A percentile compares a stretch with the other conserved stretches of the same genome.
Conservation (phyloP, 2,888 invertebrate genomes). For the Stenurella melanura region DNA sequence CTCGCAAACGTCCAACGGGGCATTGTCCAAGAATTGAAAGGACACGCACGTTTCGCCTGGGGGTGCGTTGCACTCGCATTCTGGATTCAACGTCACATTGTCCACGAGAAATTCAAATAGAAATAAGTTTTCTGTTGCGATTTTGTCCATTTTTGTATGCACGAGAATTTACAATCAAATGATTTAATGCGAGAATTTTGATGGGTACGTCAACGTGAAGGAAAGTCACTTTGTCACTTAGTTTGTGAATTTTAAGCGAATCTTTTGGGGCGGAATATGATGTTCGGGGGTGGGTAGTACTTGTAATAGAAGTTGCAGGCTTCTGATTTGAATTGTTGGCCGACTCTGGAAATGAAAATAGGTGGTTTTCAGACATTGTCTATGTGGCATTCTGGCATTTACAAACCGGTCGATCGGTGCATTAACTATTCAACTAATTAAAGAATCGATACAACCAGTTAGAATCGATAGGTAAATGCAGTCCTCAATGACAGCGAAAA, state of each 20-base stretch:
- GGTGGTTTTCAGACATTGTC: no score
- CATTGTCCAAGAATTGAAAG: constrained; percentile 77
- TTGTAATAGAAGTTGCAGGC: constrained; percentile 77
- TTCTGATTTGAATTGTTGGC: constrained; percentile 75
- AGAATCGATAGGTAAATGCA: no score
- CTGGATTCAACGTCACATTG: constrained; percentile 68
- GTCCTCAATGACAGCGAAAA: no score
- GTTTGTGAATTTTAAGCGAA: constrained; percentile 50
- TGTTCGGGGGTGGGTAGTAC: constrained; percentile 75
- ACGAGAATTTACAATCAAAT: constrained; percentile 54
- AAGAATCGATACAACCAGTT: no score
- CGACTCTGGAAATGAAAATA: constrained; percentile 72
- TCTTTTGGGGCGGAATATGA: constrained; percentile 58
- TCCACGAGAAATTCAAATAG: constrained; percentile 80
- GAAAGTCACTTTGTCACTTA: constrained; percentile 29
- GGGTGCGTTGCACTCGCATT: constrained; percentile 67
- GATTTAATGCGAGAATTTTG: constrained; percentile 41
- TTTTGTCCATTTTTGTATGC: constrained; percentile 69
- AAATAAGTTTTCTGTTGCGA: constrained; percentile 77
- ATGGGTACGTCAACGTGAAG: constrained; percentile 33
- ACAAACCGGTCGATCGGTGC: no score
- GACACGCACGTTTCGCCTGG: constrained; percentile 77
- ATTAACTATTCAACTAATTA: no score
- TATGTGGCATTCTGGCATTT: no score
- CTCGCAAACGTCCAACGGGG: constrained; percentile 79